Evolutionary conservation across 53 echinoderm and acorn worm genomes (phyloP).

Genomic region (Glandiceps talaboti): DNA sequence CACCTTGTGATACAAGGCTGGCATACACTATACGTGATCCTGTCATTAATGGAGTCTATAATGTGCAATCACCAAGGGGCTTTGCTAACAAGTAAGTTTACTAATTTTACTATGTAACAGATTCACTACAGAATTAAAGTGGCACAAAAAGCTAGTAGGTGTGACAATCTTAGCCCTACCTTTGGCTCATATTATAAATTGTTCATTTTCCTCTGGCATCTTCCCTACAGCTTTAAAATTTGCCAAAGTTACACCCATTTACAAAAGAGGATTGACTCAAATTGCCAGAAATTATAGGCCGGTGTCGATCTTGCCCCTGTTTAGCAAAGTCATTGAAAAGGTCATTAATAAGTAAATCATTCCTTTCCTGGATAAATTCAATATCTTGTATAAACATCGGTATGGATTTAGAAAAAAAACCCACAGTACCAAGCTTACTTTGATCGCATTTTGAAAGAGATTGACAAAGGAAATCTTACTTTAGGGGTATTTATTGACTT

Average conservation of each 20-base stretch:
- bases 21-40: slow-evolving; percentile 94
- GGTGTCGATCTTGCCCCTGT: not conserved
- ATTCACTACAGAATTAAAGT: no score
- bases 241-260: not conserved
- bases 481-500: slow-evolving; percentile 16
- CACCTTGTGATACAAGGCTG: slow-evolving; percentile 53
- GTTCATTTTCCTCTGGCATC: not conserved
- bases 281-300: no score
- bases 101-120: no score
- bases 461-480: not conserved
- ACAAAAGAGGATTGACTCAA: not conserved
- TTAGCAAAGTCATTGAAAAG: not conserved
- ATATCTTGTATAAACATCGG: not conserved
- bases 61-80: slow-evolving; percentile 61
- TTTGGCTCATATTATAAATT: not conserved
- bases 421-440: not conserved
- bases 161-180: no score
- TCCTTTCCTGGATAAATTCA: not conserved
- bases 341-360: not conserved
- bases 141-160: no score
- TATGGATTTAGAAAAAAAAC: not conserved
- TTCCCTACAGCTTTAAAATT: not conserved
- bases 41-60: slow-evolving; percentile 67
- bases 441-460: not conserved
- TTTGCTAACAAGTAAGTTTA: slow-evolving; percentile 86